Conservation (phyloP, 2,113 vertebrate genomes). For the Cebus imitator region DNA sequence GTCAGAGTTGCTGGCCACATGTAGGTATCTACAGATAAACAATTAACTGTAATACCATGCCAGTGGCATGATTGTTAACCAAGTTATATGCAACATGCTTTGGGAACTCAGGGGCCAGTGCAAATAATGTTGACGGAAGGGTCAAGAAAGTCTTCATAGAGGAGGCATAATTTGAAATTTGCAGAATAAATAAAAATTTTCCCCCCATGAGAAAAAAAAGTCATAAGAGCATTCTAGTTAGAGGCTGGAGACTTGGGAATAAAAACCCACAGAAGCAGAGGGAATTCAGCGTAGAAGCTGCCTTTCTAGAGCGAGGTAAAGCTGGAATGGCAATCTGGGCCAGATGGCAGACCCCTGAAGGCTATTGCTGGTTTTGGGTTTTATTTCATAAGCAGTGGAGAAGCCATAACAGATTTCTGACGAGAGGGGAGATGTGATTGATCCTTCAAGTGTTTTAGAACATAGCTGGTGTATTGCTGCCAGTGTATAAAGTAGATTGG, state of each 20-base stretch:
- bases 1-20: background rate
- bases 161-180: background rate
- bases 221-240: background rate
- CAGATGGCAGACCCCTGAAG: background rate
- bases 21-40: background rate
- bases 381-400: background rate
- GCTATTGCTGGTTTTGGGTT: background rate
- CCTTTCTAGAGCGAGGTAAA: background rate
- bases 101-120: background rate
- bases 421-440: background rate
- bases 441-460: background rate
- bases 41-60: background rate
- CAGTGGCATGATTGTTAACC: rapidly evolving
- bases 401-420: background rate
- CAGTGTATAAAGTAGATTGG: background rate
- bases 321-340: background rate
- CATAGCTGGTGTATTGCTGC: background rate
- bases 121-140: background rate
- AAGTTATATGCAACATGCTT: rapidly evolving
- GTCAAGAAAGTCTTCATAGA: background rate
- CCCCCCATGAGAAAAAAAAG: background rate
- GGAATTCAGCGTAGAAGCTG: rapidly evolving
- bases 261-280: background rate
- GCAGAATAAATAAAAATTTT: background rate
- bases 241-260: background rate